These are phyloP conservation scores for Sebastiscus tertius DNA, from an alignment of 2,797 vertebrate genomes.

Conservation along the genomic window DNA sequence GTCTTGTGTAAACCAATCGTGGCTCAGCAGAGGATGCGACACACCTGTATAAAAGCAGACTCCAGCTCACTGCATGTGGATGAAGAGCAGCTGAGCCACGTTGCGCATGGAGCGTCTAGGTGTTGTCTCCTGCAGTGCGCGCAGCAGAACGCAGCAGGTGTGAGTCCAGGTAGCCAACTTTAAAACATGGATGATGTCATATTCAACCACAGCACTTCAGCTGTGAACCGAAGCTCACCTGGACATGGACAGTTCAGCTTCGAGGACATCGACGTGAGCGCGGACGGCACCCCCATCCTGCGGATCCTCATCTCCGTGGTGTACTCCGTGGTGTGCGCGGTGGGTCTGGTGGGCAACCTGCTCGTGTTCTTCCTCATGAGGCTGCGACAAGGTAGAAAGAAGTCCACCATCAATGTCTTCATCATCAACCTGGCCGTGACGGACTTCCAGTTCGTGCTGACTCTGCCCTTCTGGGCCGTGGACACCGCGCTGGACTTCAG, in stretches of 20 bases:
- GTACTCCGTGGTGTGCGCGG: conserved; percentile 82
- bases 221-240: conserved; percentile 55
- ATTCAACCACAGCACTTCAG: conserved; percentile 68
- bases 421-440: conserved; percentile 85
- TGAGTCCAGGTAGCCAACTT: background rate
- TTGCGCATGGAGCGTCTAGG: background rate
- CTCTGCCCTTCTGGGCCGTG: conserved; percentile 87
- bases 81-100: background rate
- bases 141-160: conserved; percentile 3
- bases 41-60: conserved; percentile 74
- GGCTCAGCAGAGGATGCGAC: conserved; percentile 43
- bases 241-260: conserved; percentile 52
- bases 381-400: conserved; percentile 79
- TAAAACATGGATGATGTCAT: conserved; percentile 70
- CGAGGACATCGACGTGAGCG: conserved; percentile 77
- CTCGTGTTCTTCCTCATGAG: conserved; percentile 86
- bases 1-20: conserved; percentile 65
- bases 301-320: conserved; percentile 80
- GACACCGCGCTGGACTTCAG: conserved; percentile 88
- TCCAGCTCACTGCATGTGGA: background rate
- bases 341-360: conserved; percentile 83
- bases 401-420: conserved; percentile 83
- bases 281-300: conserved; percentile 75
- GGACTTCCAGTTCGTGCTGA: conserved; percentile 88
- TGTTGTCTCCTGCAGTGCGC: background rate